Base-by-base conservation (phyloP, 2,113 vertebrate genomes). In the Leptobrachium leishanense region DNA sequence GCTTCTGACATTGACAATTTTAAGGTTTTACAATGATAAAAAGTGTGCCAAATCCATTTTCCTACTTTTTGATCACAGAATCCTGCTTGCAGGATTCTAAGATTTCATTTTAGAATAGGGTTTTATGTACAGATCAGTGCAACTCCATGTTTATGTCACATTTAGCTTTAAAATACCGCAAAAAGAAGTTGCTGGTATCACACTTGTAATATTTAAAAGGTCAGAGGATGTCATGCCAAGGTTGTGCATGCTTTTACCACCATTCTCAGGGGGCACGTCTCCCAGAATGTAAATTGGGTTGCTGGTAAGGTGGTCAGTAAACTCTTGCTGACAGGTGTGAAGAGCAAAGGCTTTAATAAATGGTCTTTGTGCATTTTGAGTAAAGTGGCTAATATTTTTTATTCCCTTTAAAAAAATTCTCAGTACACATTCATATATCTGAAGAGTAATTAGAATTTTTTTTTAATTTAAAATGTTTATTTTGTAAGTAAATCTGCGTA, bases 201-300 rank as follows among this genome's bases (percentile, higher is more conserved):
- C 68, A 54, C 57, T 42, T 43, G 46, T 71, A 31, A 71, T 71
- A 54, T 66, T 79, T 66, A 55, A 31, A 72, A 72, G 69, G 50
- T 50, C 43, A 55, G 12, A 9, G n/a, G 44, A 54, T 55, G 9
- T 50, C 77, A 79, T 55, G 69, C 77, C 68, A 79, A 79, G 69
- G 77, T 79, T 69, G 39, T 43, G 40, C 2, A 20, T 65, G 69
- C 62, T 72, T 65, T 72, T 66, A 43, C 43, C 46, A 31, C 44
- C 43, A 15, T 41, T 72, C 77, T 62, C 46, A 1, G 5, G 62
- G 54, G 62, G 39, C 40, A 11, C 4, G 3, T 12, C 20, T 79
- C 44, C 69, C 62, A 66, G 57, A 79, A 72, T 72, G 69, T 62
- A 72, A 40, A 42, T 12, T 42, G 59, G 59, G 31, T n/a, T 44